phyloP scores from a whole-genome alignment of 2,888 invertebrate species.

The Athalia circularis region DNA sequence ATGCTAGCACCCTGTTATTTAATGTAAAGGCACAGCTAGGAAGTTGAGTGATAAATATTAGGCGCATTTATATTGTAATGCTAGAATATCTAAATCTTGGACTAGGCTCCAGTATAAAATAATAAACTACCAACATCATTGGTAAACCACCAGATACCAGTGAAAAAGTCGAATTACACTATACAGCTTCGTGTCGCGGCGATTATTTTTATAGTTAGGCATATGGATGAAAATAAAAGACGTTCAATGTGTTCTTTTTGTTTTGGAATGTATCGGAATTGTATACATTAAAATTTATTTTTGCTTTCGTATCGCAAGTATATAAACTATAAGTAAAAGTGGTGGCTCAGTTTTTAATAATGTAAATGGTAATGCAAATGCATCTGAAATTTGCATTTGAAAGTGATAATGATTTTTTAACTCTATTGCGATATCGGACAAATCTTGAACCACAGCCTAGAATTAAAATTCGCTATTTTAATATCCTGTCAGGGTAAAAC shows the following conservation, averaged over 20 bases:
- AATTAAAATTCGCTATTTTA: slow-evolving; percentile 8
- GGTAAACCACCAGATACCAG: no score
- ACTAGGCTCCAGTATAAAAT: background rate
- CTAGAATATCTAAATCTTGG: background rate
- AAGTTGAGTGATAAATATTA: slow-evolving; percentile 4
- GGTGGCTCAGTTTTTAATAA: slow-evolving; percentile 33
- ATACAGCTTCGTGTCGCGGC: no score
- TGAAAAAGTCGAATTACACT: no score
- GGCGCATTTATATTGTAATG: background rate
- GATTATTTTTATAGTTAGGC: background rate
- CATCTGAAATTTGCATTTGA: background rate
- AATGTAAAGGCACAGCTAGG: slow-evolving; percentile 40
- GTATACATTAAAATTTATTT: slow-evolving; percentile 54
- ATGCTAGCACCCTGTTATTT: slow-evolving; percentile 35
- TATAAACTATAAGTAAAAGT: slow-evolving; percentile 28
- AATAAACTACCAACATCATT: background rate
- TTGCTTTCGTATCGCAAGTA: slow-evolving; percentile 43
- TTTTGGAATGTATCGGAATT: slow-evolving; percentile 50
- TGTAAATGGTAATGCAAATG: background rate
- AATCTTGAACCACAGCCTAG: slow-evolving; percentile 16
- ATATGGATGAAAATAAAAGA: background rate
- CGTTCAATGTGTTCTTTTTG: background rate
- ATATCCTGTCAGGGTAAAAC: background rate
- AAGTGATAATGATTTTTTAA: background rate
- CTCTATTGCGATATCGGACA: no score